These are phyloP conservation scores for Hirtodrosophila confusa DNA, from an alignment of 2,888 invertebrate species.

Conservation along the genomic window DNA sequence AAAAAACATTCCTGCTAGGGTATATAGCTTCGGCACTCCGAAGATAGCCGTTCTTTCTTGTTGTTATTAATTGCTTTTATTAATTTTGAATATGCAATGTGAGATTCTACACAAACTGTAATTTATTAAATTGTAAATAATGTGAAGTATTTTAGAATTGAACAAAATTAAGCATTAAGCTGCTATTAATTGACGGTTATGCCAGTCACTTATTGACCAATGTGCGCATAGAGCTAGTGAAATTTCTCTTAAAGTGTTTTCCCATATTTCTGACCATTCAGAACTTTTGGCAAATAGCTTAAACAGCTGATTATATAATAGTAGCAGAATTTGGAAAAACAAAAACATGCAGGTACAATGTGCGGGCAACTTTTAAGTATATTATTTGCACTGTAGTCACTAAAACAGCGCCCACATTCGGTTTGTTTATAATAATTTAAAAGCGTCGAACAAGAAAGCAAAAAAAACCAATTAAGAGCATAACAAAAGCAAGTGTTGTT, in stretches of 20 bases:
- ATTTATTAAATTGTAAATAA: too few species aligned
- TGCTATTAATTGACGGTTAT: too few species aligned
- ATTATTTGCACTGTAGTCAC: conserved; percentile 69
- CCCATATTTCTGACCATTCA: conserved; percentile 15
- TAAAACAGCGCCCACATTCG: conserved; percentile 61
- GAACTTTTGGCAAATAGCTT: conserved; percentile 30
- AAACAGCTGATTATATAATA: conserved; percentile 47
- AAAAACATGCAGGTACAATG: conserved; percentile 4
- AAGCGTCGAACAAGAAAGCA: conserved; percentile 48
- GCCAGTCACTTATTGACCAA: background rate
- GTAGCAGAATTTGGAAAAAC: conserved; percentile 17
- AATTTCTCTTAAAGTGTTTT: conserved; percentile 27
- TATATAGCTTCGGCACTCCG: too few species aligned
- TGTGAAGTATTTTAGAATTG: too few species aligned
- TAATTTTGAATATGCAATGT: too few species aligned
- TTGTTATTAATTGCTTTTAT: too few species aligned
- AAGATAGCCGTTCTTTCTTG: too few species aligned
- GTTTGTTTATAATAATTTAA: conserved; percentile 75
- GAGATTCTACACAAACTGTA: too few species aligned
- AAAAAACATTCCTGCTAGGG: too few species aligned
- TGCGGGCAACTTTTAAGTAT: conserved; percentile 28
- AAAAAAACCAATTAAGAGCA: conserved; percentile 28
- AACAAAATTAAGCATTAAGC: too few species aligned
- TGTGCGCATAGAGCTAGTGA: conserved; percentile 1
- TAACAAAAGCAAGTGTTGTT: conserved; percentile 44